Base-by-base conservation (phyloP, 2,113 vertebrate genomes). In the Tragelaphus imberbis region DNA sequence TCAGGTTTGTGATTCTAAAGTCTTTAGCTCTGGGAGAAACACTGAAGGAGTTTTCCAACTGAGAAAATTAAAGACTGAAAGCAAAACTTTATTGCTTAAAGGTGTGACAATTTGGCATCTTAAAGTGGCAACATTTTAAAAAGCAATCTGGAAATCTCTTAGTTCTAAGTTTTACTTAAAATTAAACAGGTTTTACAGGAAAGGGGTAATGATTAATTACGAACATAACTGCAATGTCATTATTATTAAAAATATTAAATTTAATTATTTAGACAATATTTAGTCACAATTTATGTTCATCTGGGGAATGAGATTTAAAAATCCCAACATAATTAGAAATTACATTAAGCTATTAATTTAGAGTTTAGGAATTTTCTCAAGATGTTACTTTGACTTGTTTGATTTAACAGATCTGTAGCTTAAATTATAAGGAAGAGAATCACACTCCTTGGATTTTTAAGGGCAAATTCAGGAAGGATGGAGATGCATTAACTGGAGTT, bases 211-310 rank as follows among this genome's bases (percentile, higher is more conserved):
- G 81, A 94, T 88, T 84, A 96, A 97, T 86, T 94, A 92, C 86
- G 68, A 97, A 97, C n/a, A 80, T n/a, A 95, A 93, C 56, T 65
- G 84, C 47, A 81, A 86, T 82, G 85, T 75, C 88, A 93, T 97
- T 94, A 98, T 97, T 97, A 94, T 92, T 61, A 97, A 97, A 95
- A 96, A 96, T 95, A 96, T 96, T 97, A 93, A 80, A 82, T 98
- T 96, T 94, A 97, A 98, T 98, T 97, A 97, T 98, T 98, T 94
- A 94, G 93, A 98, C 95, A 97, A 97, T 92, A 98, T 93, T 94
- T 96, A 94, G 96, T 94, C 88, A 93, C 75, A 90, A 88, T 88
- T 96, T 96, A 96, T 98, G 82, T 97, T 98, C 89, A 89, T 53
- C 95, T 59, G 65, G 92, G 95, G 90, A 95, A 96, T 55, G 65